A percentile compares a stretch with the other conserved stretches of the same genome.
These are phyloP conservation scores for Plectus sambesii DNA, from an alignment of 1,140 invertebrate species.

Conservation along the genomic window DNA sequence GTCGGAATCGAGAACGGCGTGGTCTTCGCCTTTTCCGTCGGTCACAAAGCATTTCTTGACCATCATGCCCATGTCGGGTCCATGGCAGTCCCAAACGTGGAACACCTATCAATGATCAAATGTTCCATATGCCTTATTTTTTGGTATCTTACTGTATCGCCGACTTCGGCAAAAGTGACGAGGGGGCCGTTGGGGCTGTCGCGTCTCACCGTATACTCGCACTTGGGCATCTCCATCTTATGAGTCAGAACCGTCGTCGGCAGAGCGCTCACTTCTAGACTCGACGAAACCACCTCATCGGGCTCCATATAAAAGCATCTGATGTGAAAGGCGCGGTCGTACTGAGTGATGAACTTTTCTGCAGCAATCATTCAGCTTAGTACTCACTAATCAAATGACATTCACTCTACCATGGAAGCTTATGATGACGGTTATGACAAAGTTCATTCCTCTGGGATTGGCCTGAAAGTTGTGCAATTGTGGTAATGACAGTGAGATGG, in stretches of 20 bases:
- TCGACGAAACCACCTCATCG: constrained; percentile 40
- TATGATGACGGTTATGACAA: constrained; percentile 40
- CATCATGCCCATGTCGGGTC: constrained; percentile 41
- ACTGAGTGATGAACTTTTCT: constrained; percentile 41
- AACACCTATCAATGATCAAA: constrained; percentile 28
- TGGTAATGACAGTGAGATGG: neutral
- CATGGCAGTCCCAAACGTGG: constrained; percentile 41
- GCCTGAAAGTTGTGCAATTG: constrained; percentile 22
- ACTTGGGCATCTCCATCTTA: constrained; percentile 40
- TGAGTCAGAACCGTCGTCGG: constrained; percentile 39
- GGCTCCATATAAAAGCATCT: constrained; percentile 43
- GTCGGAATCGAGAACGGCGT: constrained; percentile 39
- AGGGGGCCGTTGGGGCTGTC: constrained; percentile 28
- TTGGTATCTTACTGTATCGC: constrained; percentile 30
- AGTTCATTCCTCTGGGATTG: constrained; percentile 40
- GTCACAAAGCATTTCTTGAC: constrained; percentile 45
- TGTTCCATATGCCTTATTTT: no score
- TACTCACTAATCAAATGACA: no score
- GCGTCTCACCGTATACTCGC: constrained; percentile 34
- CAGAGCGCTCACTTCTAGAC: constrained; percentile 37
- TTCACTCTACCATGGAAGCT: no score
- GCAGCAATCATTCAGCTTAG: no score
- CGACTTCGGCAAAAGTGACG: constrained; percentile 36
- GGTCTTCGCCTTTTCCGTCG: constrained; percentile 43
- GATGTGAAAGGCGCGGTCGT: constrained; percentile 40